Base-by-base conservation (phyloP, 2,113 vertebrate species). In the Bubo blakistoni region DNA sequence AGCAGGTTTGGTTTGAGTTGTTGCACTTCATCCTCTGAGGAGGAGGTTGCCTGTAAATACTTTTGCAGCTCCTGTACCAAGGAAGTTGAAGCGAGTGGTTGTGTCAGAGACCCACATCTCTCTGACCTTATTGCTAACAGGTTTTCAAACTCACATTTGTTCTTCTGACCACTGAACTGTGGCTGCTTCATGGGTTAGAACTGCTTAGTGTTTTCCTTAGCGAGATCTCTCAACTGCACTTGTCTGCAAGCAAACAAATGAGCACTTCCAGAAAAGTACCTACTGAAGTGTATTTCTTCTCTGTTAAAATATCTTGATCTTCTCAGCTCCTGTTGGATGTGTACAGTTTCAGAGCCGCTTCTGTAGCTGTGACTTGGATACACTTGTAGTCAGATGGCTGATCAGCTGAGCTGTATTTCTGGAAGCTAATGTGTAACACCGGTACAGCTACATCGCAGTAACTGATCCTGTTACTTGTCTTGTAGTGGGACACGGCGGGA, bases 401-500 rank as follows among this genome's bases (percentile, higher is more conserved):
- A 29, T 69, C 1, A 59, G 65, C 70, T 15, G 46, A 63, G 69
- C 44, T 61, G 51, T 54, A 2, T 47, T 25, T 49, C 19, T 81
- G 77, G n/a, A 18, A 18, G 49, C 47, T 38, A 2, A 1, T 5
- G 34, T 0, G 4, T 36, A 12, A 29, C 54, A 7, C 29, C 14
- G 49, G 52, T 55, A 16, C n/a, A 61, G 69, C 17, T 54, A 6
- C 0, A 0, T 5, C 29, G 81, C 86, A 63, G 74, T 67, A 81
- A 92, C 87, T 46, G 54, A 55, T 36, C 9, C 47, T 95, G 74
- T 86, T 51, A 0, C 36, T 97, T 97, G 87, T 20, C 81, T 97
- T 94, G 77, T 96, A 99, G 99, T 99, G 99, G 99, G 99, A 99
- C 98, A 99, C 99, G 13, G 99, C 99, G 6, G 99, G 99, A 24